Percentiles rank a stretch among this genome's conserved stretches.
These are phyloP conservation scores for Phengaris alcon DNA, from an alignment of 2,888 invertebrate species.

Conservation along the genomic window DNA sequence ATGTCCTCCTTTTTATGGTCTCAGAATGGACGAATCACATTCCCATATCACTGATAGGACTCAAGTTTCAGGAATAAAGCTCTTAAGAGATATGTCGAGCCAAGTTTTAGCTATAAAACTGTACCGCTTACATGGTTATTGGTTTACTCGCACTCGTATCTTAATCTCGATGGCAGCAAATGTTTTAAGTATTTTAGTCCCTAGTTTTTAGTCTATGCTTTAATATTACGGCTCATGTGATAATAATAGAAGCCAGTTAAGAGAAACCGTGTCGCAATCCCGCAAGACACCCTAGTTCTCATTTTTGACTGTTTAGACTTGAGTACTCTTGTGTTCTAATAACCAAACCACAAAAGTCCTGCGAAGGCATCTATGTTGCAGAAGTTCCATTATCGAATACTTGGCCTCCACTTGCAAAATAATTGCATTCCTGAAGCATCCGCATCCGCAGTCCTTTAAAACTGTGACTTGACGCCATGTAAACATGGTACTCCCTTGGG, in stretches of 20 bases:
- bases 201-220: not conserved
- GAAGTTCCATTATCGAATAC: not conserved
- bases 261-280: not conserved
- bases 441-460: not conserved
- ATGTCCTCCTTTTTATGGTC: slow-evolving; percentile 58
- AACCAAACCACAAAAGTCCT: not conserved
- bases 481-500: slow-evolving; percentile 8
- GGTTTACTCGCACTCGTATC: not conserved
- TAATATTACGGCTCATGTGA: not conserved
- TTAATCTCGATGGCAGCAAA: not conserved
- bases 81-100: not conserved
- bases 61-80: slow-evolving; percentile 17
- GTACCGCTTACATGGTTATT: not conserved
- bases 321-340: not conserved
- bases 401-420: not conserved
- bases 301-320: not conserved
- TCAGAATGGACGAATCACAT: slow-evolving; percentile 39
- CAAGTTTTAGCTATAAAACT: not conserved
- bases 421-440: not conserved
- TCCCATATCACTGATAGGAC: slow-evolving; percentile 33
- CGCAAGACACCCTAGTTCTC: not conserved
- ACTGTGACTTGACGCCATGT: slow-evolving; percentile 10
- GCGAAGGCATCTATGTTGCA: not conserved
- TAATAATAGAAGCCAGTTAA: too few relatives aligned
- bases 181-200: not conserved